phyloP scores from a whole-genome alignment of 1,140 invertebrate genomes.

The Frieseomelitta varia region DNA sequence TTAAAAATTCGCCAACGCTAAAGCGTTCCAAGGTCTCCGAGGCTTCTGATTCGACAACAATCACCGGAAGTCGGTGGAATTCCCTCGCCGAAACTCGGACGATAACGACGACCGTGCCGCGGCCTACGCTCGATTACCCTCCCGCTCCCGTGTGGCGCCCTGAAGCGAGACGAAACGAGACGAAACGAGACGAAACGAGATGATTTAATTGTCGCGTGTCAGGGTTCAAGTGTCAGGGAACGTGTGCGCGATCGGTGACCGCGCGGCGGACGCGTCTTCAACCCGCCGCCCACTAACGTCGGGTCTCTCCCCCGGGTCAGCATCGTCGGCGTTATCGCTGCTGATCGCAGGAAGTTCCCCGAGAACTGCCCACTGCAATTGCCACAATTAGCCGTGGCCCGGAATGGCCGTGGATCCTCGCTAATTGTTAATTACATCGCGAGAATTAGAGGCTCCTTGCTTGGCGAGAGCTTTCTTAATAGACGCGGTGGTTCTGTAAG shows the following conservation, averaged over 20 bases:
- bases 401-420: conserved; percentile 26
- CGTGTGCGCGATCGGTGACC: conserved; percentile 33
- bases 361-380: conserved; percentile 46
- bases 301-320: conserved; percentile 1
- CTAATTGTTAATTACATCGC: conserved; percentile 41
- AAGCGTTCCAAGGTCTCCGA: too few relatives aligned
- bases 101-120: background rate
- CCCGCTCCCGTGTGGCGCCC: conserved; percentile 49
- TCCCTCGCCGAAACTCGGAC: conserved; percentile 18
- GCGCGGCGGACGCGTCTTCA: background rate
- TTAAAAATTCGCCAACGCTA: conserved; percentile 24
- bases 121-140: conserved; percentile 72
- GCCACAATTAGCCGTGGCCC: conserved; percentile 40
- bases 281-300: background rate
- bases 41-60: conserved; percentile 27
- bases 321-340: conserved; percentile 24
- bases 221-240: conserved; percentile 61
- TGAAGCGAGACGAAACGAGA: conserved; percentile 65
- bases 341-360: conserved; percentile 59
- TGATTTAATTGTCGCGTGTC: conserved; percentile 76
- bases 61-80: conserved; percentile 63
- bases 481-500: too few relatives aligned
- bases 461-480: background rate
- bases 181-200: conserved; percentile 70
- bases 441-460: background rate